Base-by-base conservation (phyloP, 2,113 vertebrate genomes). In the Lagopus leucura region DNA sequence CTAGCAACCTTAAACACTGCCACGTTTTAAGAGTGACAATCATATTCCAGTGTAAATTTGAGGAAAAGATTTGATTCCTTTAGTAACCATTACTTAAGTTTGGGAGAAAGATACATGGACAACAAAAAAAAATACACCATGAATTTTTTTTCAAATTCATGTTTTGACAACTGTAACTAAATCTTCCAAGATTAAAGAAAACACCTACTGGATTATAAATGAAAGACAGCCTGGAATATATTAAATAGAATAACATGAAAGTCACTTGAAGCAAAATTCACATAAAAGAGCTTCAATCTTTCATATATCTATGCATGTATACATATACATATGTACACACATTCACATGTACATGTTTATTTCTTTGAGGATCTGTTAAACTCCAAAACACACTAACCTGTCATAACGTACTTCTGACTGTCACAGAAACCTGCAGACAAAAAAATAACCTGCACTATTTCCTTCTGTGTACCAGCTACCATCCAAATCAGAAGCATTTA, bases 151-250 rank as follows among this genome's bases (percentile, higher is more conserved):
- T 43, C 15, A 43, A 43, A 43, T 43, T 43, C 15, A 6, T 97
- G 95, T 94, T 96, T 95, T 95, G 93, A 92, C 89, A 94, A 84
- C 58, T 86, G 43, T 93, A 89, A 96, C 65, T 93, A 93, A 95
- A 16, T 76, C 71, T 61, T 79, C 66, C 70, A 93, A 91, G 92
- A 92, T 92, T 66, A 93, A 94, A 93, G 83, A 88, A 86, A 92
- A 91, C 43, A 93, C n/a, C 61, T 74, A 96, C 82, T 77, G 69
- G 77, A 93, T 94, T 94, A 71, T 48, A 94, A 90, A 90, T 90
- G 40, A 93, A 96, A 93, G 86, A 72, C 83, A 94, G 64, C 3
- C 69, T 84, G 30, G 75, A 94, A 90, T 83, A 94, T 18, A 84
- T 95, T 90, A 91, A 15, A 10, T 19, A 86, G 45, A 79, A 87